Conservation (phyloP, 2,797 vertebrate genomes). For the Tachyglossus aculeatus region DNA sequence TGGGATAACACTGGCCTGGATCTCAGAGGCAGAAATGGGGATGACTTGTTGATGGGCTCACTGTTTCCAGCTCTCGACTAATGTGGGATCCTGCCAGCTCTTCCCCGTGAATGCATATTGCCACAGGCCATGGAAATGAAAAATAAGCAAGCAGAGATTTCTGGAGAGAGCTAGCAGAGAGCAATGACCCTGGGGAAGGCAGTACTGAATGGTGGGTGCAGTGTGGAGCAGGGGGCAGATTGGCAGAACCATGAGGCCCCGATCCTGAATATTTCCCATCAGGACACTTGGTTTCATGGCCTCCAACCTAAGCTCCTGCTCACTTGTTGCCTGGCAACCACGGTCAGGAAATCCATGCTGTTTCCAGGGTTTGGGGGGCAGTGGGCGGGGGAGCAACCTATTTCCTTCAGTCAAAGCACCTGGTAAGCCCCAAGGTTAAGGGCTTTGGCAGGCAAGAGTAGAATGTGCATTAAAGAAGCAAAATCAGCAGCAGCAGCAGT, state of each 20-base stretch:
- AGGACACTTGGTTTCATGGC: background rate
- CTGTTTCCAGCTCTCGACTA: no score
- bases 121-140: no score
- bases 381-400: slow-evolving; percentile 51
- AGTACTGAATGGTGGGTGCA: background rate
- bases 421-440: slow-evolving; percentile 1
- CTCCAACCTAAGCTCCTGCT: background rate
- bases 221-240: background rate
- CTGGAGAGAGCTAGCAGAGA: background rate
- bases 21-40: no score
- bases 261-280: background rate
- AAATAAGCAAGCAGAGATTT: no score
- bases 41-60: no score
- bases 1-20: no score
- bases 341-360: slow-evolving; percentile 16
- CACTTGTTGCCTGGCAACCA: slow-evolving; percentile 45
- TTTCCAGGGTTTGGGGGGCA: slow-evolving; percentile 40
- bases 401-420: slow-evolving; percentile 32
- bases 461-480: no score
- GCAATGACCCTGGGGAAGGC: no score
- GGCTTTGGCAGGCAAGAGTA: no score
- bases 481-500: no score
- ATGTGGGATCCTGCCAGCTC: no score
- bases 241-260: background rate
- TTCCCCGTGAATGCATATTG: no score